Percentiles rank a stretch among this genome's conserved stretches.
Evolutionary conservation across 2,888 invertebrate species (phyloP).

Genomic region (Catonia carolina): DNA sequence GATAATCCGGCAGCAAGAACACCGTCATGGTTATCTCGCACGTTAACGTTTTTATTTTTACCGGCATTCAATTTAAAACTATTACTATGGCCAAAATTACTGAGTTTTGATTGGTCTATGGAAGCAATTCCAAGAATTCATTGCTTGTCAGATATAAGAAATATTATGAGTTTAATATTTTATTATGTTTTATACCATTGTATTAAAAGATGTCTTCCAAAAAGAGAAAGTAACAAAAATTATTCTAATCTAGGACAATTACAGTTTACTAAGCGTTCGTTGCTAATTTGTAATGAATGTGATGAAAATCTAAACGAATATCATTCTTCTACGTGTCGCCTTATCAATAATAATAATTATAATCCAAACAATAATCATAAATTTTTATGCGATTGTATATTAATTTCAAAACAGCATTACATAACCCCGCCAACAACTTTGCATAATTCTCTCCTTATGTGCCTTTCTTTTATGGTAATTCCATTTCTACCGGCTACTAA

Average conservation of each 20-base stretch:
- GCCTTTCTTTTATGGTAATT: constrained; percentile 65
- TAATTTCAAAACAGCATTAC: neutral
- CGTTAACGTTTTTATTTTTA: constrained; percentile 85
- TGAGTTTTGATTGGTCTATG: constrained; percentile 99
- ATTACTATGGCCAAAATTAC: constrained; percentile 73
- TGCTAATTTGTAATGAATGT: constrained; percentile 1
- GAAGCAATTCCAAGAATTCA: constrained; percentile 85
- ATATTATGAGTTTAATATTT: constrained; percentile 54
- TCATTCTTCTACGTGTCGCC: constrained; percentile 4
- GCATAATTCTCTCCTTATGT: constrained; percentile 48
- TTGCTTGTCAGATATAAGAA: constrained; percentile 69
- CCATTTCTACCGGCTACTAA: constrained; percentile 96
- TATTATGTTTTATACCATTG: neutral
- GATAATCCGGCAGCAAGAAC: constrained; percentile 95
- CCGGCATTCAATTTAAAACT: constrained; percentile 87
- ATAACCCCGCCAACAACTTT: constrained; percentile 8
- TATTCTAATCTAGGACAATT: too few species aligned
- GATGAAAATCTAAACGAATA: neutral
- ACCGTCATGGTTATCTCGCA: constrained; percentile 67
- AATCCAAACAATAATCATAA: too few species aligned
- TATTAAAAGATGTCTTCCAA: too few species aligned
- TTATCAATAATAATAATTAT: constrained; percentile 28
- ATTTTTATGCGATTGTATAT: too few species aligned
- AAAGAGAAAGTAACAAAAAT: neutral
- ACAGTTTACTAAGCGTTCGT: too few species aligned